Evolutionary conservation across 2,113 vertebrate species (phyloP), one percentile per base, ranked within the genome.

Genomic region (Balaeniceps rex): DNA sequence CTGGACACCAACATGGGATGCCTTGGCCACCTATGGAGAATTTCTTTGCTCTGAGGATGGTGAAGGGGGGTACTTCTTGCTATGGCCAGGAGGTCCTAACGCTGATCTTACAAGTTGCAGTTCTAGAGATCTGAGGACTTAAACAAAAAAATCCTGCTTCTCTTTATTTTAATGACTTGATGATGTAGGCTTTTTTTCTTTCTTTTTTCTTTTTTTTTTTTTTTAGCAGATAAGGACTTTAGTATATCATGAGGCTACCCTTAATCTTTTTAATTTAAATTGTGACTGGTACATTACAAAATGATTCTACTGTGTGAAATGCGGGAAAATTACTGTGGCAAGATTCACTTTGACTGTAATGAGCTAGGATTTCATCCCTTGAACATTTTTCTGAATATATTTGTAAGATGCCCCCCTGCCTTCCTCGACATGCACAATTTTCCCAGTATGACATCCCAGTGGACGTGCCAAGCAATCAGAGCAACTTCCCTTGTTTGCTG

Each of bases 231-330:
- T 75, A 68, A 84, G 33, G 8, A 85, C 19, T 71, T 93, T n/a
- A 93, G 34, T 77, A 40, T 85, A 77, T 90, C 17, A 42, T 49
- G n/a, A 93, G 49, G 38, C 64, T 95, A 49, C 24, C 19, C 61
- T 87, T 84, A 76, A 72, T 96, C 77, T 81, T 95, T 88, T 85
- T 89, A 91, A 92, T 95, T 87, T 87, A 72, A 74, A 84, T 72
- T 72, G 29, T 87, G 54, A 51, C 42, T 90, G 29, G 26, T 87
- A 47, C 22, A 72, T 84, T 91, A 69, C 52, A 72, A 79, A 94
- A 91, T 49, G 0, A 76, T 65, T 77, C n/a, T 79, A 18, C 70
- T 93, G 47, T 85, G 70, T 0, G 0, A 85, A 91, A 84, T 80
- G 57, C 8, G 1, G 34, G 44, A 72, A 92, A 89, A 94, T 87